Percentiles rank a stretch among this genome's conserved stretches.
Evolutionary conservation across 1,140 invertebrate genomes (phyloP).

Genomic region (Amyelois transitella): DNA sequence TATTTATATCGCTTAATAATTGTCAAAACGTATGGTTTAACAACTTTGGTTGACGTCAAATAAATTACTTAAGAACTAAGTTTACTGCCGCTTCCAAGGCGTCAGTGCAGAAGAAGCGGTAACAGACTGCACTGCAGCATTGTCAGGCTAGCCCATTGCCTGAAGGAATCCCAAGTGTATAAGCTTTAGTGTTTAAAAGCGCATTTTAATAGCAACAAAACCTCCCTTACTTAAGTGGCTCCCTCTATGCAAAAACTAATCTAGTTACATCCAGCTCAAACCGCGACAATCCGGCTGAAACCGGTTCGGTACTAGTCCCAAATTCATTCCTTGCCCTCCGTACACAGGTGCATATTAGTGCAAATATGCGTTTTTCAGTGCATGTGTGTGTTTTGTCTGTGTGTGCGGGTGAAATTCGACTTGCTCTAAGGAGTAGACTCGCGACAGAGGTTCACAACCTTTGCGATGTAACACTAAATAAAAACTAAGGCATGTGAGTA

Average conservation of each 20-base stretch:
- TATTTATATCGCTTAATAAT: no score
- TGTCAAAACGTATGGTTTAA: no score
- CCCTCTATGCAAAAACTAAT: background rate
- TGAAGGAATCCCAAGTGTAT: no score
- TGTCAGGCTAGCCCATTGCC: no score
- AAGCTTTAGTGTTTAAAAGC: no score
- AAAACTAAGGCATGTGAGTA: no score
- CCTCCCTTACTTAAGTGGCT: background rate
- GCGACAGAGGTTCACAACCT: conserved; percentile 37
- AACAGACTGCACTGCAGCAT: no score
- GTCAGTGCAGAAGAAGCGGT: no score
- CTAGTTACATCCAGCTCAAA: conserved; percentile 5
- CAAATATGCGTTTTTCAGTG: conserved; percentile 19
- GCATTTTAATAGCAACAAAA: background rate
- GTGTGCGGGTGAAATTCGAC: conserved; percentile 60
- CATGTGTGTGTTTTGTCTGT: conserved; percentile 27
- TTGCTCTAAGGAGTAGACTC: conserved; percentile 60
- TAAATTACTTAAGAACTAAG: no score
- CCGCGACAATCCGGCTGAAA: conserved; percentile 10
- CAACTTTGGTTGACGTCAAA: no score
- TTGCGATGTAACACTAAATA: background rate
- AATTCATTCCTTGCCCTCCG: conserved; percentile 27
- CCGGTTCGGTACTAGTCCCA: conserved; percentile 31
- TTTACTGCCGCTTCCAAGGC: no score
- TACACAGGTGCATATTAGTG: conserved; percentile 37